Evolutionary conservation across 37 sponge, comb jelly and placozoan genomes (phyloP), one percentile per base, ranked within the genome.

Genomic region (Corticium candelabrum): DNA sequence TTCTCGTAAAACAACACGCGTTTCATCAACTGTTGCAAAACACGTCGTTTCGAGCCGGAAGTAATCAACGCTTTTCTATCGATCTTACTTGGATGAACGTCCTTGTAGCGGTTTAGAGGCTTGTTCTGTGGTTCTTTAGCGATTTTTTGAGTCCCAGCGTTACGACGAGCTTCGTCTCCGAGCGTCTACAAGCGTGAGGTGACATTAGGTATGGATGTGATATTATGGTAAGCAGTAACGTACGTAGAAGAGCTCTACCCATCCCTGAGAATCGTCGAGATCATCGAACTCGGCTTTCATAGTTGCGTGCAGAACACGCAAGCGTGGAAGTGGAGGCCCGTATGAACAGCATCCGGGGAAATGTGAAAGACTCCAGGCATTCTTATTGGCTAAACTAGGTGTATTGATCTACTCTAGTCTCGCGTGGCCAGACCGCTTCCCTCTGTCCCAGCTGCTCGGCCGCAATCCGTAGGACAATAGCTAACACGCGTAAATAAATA

Each of bases 71-170:
- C 11, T 50, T 27, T 11, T 72, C 15, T 72, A 27, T 32, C 37
- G 32, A 15, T 72, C 89, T 84, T 77, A 92, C 93, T 84, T 69
- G 93, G 90, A 74, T 87, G 76, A 7, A 92, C 93, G 80, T 92
- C 90, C 74, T 87, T 80, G 82, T 92, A 92, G 40, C 93, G 68
- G 39, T 92, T 92, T 33, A 84, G 79, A 31, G 62, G 78, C 27
- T 81, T 62, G 68, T 92, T 92, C 78, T 78, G 74, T 11, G 93
- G 93, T 41, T 78, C 56, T 68, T 81, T 86, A 33, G 93, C 90
- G 29, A 85, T 35, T n/a, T 39, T 11, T 39, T 87, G 85, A 3
- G 85, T 35, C 32, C 91, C 91, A 67, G 85, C 88, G 50, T 87
- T 81, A 3, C 33, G 68, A 35, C 75, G 75, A 35, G 89, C 75